A percentile compares a stretch with the other conserved stretches of the same genome.
Evolutionary conservation across 2,888 invertebrate genomes (phyloP).

Genomic region (Meta bourneti): DNA sequence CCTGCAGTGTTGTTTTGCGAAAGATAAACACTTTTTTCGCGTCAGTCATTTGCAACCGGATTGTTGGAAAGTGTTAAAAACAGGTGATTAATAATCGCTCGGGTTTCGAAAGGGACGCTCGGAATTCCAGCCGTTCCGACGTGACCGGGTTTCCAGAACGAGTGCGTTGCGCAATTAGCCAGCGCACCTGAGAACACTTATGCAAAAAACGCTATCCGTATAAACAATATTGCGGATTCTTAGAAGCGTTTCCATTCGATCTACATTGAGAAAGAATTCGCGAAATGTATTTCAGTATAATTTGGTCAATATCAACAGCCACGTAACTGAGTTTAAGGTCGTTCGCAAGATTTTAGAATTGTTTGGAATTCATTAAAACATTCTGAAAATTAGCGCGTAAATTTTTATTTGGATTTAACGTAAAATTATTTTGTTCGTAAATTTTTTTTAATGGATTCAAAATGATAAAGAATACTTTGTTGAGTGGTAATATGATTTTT

Average conservation of each 20-base stretch:
- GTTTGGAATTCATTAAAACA: no score
- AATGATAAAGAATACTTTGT: no score
- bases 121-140: conserved; percentile 42
- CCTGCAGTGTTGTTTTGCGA: background rate
- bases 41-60: conserved; percentile 49
- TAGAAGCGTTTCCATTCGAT: background rate
- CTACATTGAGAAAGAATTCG: background rate
- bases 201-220: background rate
- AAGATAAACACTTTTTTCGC: no score
- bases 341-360: no score
- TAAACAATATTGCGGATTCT: background rate
- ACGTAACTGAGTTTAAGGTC: background rate
- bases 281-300: background rate
- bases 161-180: conserved; percentile 10
- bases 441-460: no score
- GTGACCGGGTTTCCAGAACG: conserved; percentile 35
- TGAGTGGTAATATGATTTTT: no score
- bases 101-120: conserved; percentile 44
- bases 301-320: background rate
- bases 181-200: conserved; percentile 37
- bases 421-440: no score
- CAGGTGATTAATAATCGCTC: conserved; percentile 53
- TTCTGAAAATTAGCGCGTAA: no score
- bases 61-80: conserved; percentile 59
- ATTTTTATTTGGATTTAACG: no score